Evolutionary conservation across 2,888 invertebrate genomes (phyloP).

Genomic region (Nymphalis c-album): DNA sequence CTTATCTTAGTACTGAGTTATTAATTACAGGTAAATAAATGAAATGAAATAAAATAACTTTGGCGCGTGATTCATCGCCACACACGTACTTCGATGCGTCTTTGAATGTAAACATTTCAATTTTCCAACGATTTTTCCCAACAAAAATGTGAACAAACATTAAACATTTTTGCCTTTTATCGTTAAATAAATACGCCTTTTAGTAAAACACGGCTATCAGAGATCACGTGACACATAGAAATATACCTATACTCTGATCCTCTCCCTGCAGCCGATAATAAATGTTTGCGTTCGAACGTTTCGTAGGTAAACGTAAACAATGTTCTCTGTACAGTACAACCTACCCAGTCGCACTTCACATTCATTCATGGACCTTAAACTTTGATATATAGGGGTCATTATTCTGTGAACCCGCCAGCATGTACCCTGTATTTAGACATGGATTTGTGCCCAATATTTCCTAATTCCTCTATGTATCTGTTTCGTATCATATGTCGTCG

Average conservation of each 20-base stretch:
- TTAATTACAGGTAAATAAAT: too few species aligned
- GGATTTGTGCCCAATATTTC: conserved; percentile 57
- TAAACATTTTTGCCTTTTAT: background rate
- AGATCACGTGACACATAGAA: conserved; percentile 19
- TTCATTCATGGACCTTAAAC: conserved; percentile 21
- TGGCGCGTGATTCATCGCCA: too few species aligned
- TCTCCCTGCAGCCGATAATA: conserved; percentile 59
- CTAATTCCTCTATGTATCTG: conserved; percentile 50
- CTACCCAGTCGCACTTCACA: conserved; percentile 19
- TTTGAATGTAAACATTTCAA: too few species aligned
- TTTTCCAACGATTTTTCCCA: background rate
- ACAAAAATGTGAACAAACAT: background rate
- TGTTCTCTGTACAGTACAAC: conserved; percentile 40
- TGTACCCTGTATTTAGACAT: conserved; percentile 35
- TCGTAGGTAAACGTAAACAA: conserved; percentile 63
- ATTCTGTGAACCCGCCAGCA: conserved; percentile 33
- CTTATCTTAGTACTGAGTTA: too few species aligned
- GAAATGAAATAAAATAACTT: too few species aligned
- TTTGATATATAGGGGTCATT: conserved; percentile 19
- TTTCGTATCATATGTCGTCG: conserved; percentile 23
- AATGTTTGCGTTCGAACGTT: conserved; percentile 66
- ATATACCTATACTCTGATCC: conserved; percentile 32
- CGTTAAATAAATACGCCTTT: conserved; percentile 4
- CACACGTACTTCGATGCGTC: too few species aligned
- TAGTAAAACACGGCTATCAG: conserved; percentile 7